Evolutionary conservation across 1,140 invertebrate species (phyloP), one percentile per base, ranked within the genome.

Genomic region (Varroa destructor): DNA sequence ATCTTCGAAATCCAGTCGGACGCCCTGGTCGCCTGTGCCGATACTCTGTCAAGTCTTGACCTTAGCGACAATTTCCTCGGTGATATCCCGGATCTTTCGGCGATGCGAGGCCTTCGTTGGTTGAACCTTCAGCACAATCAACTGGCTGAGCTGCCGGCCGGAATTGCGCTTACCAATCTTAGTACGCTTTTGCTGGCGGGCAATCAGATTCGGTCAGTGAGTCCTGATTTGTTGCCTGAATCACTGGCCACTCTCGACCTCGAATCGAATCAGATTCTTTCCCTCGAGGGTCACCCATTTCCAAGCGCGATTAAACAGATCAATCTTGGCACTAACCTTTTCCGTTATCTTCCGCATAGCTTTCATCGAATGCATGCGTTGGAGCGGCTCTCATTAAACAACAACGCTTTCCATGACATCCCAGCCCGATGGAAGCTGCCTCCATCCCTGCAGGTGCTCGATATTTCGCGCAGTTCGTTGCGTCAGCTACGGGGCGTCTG

Each of bases 81-180:
- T 8, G 61, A 67, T 2, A 12, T 40, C 40, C 61, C 61, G 36
- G 46, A 37, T 67, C 46, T 67, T 2, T 43, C 12, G 12, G 14
- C 40, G 10, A n/a, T 67, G 61, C 40, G 40, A 2, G 40, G 46
- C 12, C 37, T 67, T 1, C 61, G 61, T 5, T 67, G 61, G 61
- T 67, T 67, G 37, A 67, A 67, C 61, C 36, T 67, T 1, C 61
- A 67, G 46, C 61, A 46, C 61, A 67, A 67, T 40, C 61, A 67
- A 37, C 46, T 67, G 40, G 40, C 61, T 37, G 61, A 67, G 8
- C 12, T 67, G 14, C 61, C 61, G 1, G 5, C 36, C 2, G 40
- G 10, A n/a, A 12, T 67, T 5, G 10, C 12, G 36, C 12, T 14
- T 12, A 67, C 61, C 12, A 67, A 67, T 40, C 61, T 67, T 37